A percentile compares a stretch with the other conserved stretches of the same genome.
phyloP scores from a whole-genome alignment of 2,888 invertebrate genomes.

The Fragum fragum region DNA sequence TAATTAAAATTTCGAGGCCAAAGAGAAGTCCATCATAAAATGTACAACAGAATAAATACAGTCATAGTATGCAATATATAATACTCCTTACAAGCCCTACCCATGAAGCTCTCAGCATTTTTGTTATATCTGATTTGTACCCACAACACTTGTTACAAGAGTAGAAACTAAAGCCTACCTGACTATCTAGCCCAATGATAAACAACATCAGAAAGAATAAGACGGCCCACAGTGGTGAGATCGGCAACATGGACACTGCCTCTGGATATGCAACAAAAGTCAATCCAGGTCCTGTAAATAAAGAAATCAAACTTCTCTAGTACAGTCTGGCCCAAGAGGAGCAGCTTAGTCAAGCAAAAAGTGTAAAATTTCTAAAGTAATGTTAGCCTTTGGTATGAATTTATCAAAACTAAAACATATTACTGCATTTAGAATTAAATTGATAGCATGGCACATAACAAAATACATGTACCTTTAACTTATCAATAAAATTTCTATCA shows the following conservation, averaged over 20 bases:
- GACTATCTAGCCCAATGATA: conserved; percentile 85
- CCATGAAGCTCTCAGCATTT: conserved; percentile 7
- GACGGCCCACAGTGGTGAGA: conserved; percentile 84
- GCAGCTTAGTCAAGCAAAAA: too few relatives aligned
- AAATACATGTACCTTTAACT: too few relatives aligned
- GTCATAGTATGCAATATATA: background rate
- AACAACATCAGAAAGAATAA: conserved; percentile 86
- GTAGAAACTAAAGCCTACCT: conserved; percentile 75
- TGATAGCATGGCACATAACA: too few relatives aligned
- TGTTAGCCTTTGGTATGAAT: too few relatives aligned
- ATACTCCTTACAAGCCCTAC: background rate
- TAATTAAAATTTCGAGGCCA: too few relatives aligned
- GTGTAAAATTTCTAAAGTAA: too few relatives aligned
- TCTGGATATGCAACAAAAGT: conserved; percentile 86
- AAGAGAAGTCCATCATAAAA: too few relatives aligned
- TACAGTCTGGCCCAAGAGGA: too few relatives aligned
- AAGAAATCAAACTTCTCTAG: background rate
- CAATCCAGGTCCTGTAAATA: conserved; percentile 84
- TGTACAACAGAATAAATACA: too few relatives aligned
- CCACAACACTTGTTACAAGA: background rate
- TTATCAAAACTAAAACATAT: too few relatives aligned
- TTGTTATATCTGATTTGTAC: conserved; percentile 5
- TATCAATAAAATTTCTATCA: too few relatives aligned
- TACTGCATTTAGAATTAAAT: too few relatives aligned
- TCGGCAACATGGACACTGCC: conserved; percentile 84